Evolutionary conservation across 2,888 invertebrate genomes (phyloP), one percentile per base, ranked within the genome.

Genomic region (Melinaea menophilus): DNA sequence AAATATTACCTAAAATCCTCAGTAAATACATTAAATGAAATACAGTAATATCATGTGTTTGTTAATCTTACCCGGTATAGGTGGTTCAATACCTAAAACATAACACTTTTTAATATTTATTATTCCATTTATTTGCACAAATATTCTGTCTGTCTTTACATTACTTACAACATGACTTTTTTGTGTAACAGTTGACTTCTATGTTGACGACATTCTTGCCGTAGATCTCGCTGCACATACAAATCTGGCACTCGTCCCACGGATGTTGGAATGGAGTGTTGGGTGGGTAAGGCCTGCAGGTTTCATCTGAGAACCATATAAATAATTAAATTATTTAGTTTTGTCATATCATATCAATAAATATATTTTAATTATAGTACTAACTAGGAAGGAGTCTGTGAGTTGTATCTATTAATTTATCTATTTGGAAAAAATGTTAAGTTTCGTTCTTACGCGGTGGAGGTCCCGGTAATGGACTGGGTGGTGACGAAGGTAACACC

Each of bases 241-340:
- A 90, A 56, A 79, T 69, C 71, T 84, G 84, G 70, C 90, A 90
- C 2, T 83, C 81, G 65, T 89, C 88, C 88, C 88, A 89, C 0
- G 90, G 90, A 67, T 90, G 89, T 68, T 84, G 81, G 81, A 90
- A 90, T 0, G 81, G 79, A 56, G 76, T 75, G 64, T 82, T 79
- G 0, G 87, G 84, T 0, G 75, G 69, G 69, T 76, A 88, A 0
- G 90, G 90, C 0, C 72, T 72, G 72, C 90, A 90, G 34, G 88
- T 86, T 46, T 82, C 79, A 66, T 90, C 90, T 89, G 2, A 13
- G 13, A 31, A 47, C 41, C 4, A 58, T 41, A 22, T 9, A 41
- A 12, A 46, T 22, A 33, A 34, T 48, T 33, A 11, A 34, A 13
- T 45, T n/a, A 58, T 31, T n/a, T 47, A 33, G 11, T 13, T 13